Conservation (phyloP, 1,140 invertebrate species). For the Drosophila pectinifera region DNA sequence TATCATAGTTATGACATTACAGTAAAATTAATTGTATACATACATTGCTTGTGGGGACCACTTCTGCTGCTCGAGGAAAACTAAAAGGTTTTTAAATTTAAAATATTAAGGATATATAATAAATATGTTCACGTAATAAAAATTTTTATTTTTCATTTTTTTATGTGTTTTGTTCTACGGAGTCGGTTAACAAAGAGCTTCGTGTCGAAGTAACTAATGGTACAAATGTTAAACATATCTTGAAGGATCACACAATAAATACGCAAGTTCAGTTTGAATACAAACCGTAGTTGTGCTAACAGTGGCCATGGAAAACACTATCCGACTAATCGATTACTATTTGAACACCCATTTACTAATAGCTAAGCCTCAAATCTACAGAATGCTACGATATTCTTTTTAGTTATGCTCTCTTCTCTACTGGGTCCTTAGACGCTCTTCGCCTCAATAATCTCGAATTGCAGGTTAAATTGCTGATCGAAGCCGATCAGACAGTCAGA, state of each 20-base stretch:
- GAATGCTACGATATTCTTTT: constrained; percentile 19
- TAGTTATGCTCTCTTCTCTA: neutral
- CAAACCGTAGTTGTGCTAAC: constrained; percentile 14
- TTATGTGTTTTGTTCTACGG: neutral
- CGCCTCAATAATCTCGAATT: constrained; percentile 88
- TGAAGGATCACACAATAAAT: constrained; percentile 43
- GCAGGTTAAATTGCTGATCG: constrained; percentile 96
- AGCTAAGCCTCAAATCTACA: constrained; percentile 36
- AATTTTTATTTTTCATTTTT: constrained; percentile 21
- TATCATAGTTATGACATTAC: no score
- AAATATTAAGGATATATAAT: no score
- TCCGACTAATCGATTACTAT: constrained; percentile 11
- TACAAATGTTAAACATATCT: constrained; percentile 58
- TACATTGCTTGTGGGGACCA: no score
- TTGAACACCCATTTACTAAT: constrained; percentile 20
- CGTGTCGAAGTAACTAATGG: constrained; percentile 23
- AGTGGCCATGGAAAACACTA: constrained; percentile 9
- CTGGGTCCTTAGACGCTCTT: constrained; percentile 35
- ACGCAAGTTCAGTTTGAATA: constrained; percentile 27
- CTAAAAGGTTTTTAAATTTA: no score
- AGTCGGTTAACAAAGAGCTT: constrained; percentile 35
- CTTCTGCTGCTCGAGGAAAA: no score
- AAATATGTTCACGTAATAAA: constrained; percentile 19
- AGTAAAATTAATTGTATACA: no score
- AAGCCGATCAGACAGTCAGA: constrained; percentile 97